phyloP scores from a whole-genome alignment of 2,113 vertebrate species.

The Talpa occidentalis region DNA sequence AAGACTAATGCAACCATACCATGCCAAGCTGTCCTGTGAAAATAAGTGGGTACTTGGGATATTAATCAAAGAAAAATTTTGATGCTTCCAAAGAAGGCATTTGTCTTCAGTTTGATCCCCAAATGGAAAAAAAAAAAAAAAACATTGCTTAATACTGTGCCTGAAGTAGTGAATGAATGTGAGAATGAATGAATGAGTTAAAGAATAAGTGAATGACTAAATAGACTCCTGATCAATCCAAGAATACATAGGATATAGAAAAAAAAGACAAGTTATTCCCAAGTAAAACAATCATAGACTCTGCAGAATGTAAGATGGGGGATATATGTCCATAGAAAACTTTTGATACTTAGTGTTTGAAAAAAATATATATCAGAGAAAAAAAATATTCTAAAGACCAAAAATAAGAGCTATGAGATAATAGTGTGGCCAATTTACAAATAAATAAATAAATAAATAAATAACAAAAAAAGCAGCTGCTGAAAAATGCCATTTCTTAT shows the following conservation, averaged over 20 bases:
- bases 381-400: background rate
- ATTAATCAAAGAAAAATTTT: background rate
- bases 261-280: background rate
- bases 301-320: background rate
- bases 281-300: background rate
- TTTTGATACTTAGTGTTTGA: background rate
- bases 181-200: background rate
- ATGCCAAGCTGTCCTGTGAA: too few species aligned
- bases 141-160: background rate
- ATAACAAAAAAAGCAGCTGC: too few species aligned
- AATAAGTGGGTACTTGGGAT: background rate
- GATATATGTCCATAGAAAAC: slow-evolving; percentile 5
- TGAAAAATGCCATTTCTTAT: background rate
- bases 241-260: background rate
- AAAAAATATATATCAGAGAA: background rate
- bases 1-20: background rate
- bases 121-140: background rate
- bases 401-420: slow-evolving; percentile 19
- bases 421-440: background rate
- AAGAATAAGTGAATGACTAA: background rate
- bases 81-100: background rate
- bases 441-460: too few species aligned
- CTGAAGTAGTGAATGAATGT: background rate
- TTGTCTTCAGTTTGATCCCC: background rate
- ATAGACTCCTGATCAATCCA: background rate